Base-by-base conservation (phyloP, 2,797 vertebrate species). In the Amazonetta brasiliensis region DNA sequence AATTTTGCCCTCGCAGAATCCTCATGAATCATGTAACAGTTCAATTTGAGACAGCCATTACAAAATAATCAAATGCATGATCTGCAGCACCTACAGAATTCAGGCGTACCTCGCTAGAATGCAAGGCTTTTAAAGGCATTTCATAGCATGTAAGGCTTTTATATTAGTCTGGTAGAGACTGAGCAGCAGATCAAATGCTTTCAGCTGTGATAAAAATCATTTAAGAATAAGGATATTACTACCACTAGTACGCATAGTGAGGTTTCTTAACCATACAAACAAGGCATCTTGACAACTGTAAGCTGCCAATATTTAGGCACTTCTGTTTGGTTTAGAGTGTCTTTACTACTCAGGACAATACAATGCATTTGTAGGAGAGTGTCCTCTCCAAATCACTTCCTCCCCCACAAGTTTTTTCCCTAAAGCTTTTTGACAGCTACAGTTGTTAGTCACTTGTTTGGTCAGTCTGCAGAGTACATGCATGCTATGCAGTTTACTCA, bases 401-500 rank as follows among this genome's bases (percentile, higher is more conserved):
- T 21, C 11, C 5, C 58, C 7, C 63, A 10, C 7, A 35, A 4
- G 31, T 35, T 69, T 67, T 89, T 66, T 74, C 52, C 54, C 54
- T 28, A 81, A 76, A 6, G 16, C 21, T 88, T 78, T 92, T 76
- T 84, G 56, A 84, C 82, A 94, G 79, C 58, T 92, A 68, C 63
- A 84, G 8, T 68, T 90, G 69, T 17, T 82, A 90, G 84, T 77
- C 77, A 85, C 86, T 92, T 76, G 43, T 91, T 95, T 90, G 35
- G 21, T 86, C 79, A 85, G 75, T 85, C 95, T 90, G 81, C 55
- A 44, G 44, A 78, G n/a, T 31, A 76, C 28, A 72, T 9, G 21
- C 13, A 39, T 84, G 89, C 84, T 81, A 88, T 54, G 46, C 66
- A 69, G 46, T 86, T 96, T 95, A 97, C 37, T 87, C 64, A 87